Evolutionary conservation across 1,140 invertebrate genomes (phyloP), one percentile per base, ranked within the genome.

Genomic region (Drosophila lacertosa): DNA sequence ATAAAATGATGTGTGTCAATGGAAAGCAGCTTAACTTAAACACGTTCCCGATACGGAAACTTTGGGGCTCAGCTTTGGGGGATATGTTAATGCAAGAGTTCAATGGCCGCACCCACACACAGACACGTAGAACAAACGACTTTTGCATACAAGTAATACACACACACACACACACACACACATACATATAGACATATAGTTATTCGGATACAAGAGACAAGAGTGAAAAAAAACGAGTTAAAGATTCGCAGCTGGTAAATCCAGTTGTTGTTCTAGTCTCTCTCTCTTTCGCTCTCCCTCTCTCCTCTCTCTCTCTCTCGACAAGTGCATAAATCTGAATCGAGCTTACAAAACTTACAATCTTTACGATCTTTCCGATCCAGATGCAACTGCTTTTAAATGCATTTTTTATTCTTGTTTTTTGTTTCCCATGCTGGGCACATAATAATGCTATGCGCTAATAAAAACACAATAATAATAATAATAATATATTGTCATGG

Each of bases 171-270:
- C 15, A 33, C 18, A 51, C 37, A 55, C 26, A 40, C 24, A 10
- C 13, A 9, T n/a, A 37, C n/a, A 53, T 10, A 20, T 33, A 53
- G n/a, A 26, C n/a, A 53, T 10, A 20, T 33, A 53, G n/a, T 15
- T 35, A 24, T 20, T 16, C 39, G 16, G 22, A 33, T 35, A 26
- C 24, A 26, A 29, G 26, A 7, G 6, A 1, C 9, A 2, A 26
- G 58, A 20, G 20, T 39, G 35, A 26, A 33, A 35, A 6, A n/a
- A 77, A 86, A 74, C 81, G 62, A 74, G 68, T 54, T 68, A 63
- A 22, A 44, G 32, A 51, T 45, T 70, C 72, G 59, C 78, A 76
- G 66, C 81, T 80, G 67, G 73, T 58, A 64, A 69, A 71, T 81
- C 73, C 77, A 80, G 73, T 86, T 69, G 24, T 48, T 55, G 35